Base-by-base conservation (phyloP, 2,888 invertebrate genomes). In the Hofmannophila pseudospretella region DNA sequence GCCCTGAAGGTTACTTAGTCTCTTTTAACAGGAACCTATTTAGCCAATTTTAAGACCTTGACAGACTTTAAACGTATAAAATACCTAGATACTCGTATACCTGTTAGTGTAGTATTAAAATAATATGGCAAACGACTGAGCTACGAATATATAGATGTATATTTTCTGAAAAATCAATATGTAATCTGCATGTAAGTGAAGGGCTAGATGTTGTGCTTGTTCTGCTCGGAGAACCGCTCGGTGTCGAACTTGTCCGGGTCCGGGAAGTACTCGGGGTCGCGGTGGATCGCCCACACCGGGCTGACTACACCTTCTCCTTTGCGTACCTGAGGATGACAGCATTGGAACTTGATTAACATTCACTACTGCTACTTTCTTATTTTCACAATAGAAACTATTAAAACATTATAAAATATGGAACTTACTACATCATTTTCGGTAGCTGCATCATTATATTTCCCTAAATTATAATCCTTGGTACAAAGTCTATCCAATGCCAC, bases 201-300 rank as follows among this genome's bases (percentile, higher is more conserved):
- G 0, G 62, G 54, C 3, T 60, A 43, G 25, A 68, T 67, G 0
- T 76, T 74, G 0, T 67, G 59, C 42, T 87, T 88, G 48, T 89
- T 90, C 43, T 89, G 88, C 0, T 88, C 85, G 8, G 70, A 88
- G 44, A 89, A 90, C 12, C 90, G 56, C 43, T 88, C 75, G 7
- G 90, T 90, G 51, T 89, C 85, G 42, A 90, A 90, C 49, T 82
- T 85, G 0, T 56, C 47, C 0, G 90, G 90, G 19, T 89, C 67
- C 0, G 87, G 78, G 53, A 67, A 89, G 58, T 75, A 85, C 25
- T 78, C 53, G 0, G 84, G 71, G 50, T 89, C 87, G 8, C 65
- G 73, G 39, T 89, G 89, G 12, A 88, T 50, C 1, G 71, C 71
- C 44, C 65, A 68, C 0, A 69, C 51, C 0, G 87, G 81, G 32